Evolutionary conservation across 1,140 invertebrate species (phyloP).

Genomic region (Drosophila yakuba): DNA sequence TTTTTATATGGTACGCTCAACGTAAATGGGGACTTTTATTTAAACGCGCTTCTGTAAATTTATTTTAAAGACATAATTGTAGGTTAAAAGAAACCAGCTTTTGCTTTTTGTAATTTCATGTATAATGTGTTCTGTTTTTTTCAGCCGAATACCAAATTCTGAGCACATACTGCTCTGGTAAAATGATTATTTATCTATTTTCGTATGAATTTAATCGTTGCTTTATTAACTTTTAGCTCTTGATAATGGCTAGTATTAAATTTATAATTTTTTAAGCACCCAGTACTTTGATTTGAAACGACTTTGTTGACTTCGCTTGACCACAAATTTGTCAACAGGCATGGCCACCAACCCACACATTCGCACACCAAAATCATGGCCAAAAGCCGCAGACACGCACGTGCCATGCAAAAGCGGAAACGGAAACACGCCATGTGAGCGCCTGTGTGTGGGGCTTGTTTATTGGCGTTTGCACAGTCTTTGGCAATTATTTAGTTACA

Average conservation of each 20-base stretch:
- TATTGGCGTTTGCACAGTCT: conserved; percentile 56
- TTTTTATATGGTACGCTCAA: background rate
- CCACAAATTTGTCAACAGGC: conserved; percentile 74
- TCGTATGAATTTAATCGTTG: background rate
- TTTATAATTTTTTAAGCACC: conserved; percentile 14
- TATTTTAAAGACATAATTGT: too few species aligned
- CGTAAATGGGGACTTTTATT: background rate
- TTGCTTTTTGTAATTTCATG: too few species aligned
- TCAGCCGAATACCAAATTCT: background rate
- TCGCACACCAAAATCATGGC: conserved; percentile 28
- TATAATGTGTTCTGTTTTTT: too few species aligned
- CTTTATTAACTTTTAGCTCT: conserved; percentile 4
- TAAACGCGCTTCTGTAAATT: background rate
- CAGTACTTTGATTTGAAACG: conserved; percentile 55
- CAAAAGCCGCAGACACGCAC: conserved; percentile 65
- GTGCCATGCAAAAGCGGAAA: conserved; percentile 64
- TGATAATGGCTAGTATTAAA: background rate
- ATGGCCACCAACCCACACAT: conserved; percentile 16
- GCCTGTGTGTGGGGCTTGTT: conserved; percentile 17
- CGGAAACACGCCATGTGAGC: conserved; percentile 50
- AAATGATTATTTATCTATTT: background rate
- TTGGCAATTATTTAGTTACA: conserved; percentile 70
- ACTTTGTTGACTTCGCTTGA: conserved; percentile 67
- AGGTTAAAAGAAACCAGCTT: too few species aligned
- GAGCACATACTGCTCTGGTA: background rate